Evolutionary conservation across 2,888 invertebrate genomes (phyloP), one percentile per base, ranked within the genome.

Genomic region (Melieria crassipennis): DNA sequence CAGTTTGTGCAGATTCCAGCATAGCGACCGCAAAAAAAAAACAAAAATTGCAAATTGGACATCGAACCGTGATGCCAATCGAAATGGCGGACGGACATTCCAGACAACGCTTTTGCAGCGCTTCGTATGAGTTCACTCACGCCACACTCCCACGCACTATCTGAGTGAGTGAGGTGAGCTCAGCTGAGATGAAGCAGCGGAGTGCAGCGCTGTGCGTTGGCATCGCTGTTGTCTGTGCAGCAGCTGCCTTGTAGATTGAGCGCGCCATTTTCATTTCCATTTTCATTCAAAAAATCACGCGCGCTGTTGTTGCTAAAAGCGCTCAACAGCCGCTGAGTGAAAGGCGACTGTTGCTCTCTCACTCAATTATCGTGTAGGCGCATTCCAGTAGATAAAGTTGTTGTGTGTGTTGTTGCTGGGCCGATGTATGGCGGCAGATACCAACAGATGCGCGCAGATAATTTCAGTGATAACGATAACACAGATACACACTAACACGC

Each of bases 1-100:
- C 80, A 80, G 81, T 80, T 76, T 76, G 61, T 69, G 66, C 72
- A 61, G 68, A 70, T 68, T 69, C 69, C 60, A 70, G 60, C 30
- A 30, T 30, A 30, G 42, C 47, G 4, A 9, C 9, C 16, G 48
- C 11, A 42, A 30, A 9, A 62, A 13, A n/a, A 11, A 47, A n/a
- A 6, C 11, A 46, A 52, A 45, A 5, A 52, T 50, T 48, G 10
- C 66, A 30, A 30, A 30, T 30, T 30, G 3, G 30, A 30, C 30
- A 30, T 30, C 30, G 30, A 30, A 42, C 67, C 50, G 43, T 58
- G 60, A 67, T 58, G 43, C 9, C 58, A 66, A 58, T 43, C 16
- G n/a, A 67, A 67, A 42, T 67, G 60, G 60, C 67, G 11, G 52
- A 45, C 52, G 58, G 9, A 67, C 58, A 30, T 30, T 30, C 30